Evolutionary conservation across 2,113 vertebrate species (phyloP), one percentile per base, ranked within the genome.

Genomic region (Hiodon alosoides): DNA sequence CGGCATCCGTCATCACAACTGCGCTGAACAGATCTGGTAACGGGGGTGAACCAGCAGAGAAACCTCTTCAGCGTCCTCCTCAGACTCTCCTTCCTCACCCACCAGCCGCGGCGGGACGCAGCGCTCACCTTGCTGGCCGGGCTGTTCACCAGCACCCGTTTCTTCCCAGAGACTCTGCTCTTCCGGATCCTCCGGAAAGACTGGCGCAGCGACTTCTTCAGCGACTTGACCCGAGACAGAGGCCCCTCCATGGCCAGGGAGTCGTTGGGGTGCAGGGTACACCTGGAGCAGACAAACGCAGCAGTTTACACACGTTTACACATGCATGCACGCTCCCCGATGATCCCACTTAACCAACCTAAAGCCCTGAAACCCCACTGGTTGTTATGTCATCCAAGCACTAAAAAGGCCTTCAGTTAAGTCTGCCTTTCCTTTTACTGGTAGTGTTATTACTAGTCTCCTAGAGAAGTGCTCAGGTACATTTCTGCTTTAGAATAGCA

Each of bases 181-280:
- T 99, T 99, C 17, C 97, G 94, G 85, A 98, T 99, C 64, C 96
- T 92, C 61, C 97, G 92, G 87, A 98, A 99, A 70, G 96, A 98
- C 85, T 98, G 97, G 0, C 97, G 91, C 76, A 98, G 84, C 0
- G 97, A 98, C 79, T 99, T 99, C 86, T 98, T 99, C 78, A 99
- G 86, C 11, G 97, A 98, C 82, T 99, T 99, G 11, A 98, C 97
- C 0, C 97, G 90, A 9, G 96, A 98, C 31, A 99, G 87, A 0
- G 97, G 97, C 0, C 97, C 97, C 81, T 99, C 97, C 96, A 99
- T 98, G 5, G 97, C 97, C 84, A 99, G 80, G 0, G 96, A 97
- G 87, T 98, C 97, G 0, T 97, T 98, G 74, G 97, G 97, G 79
- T 99, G 97, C 68, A 99, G 87, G 0, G 97, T 98, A 84, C 97